Evolutionary conservation across 2,113 vertebrate species (phyloP).

Genomic region (Heterotilapia buettikoferi): DNA sequence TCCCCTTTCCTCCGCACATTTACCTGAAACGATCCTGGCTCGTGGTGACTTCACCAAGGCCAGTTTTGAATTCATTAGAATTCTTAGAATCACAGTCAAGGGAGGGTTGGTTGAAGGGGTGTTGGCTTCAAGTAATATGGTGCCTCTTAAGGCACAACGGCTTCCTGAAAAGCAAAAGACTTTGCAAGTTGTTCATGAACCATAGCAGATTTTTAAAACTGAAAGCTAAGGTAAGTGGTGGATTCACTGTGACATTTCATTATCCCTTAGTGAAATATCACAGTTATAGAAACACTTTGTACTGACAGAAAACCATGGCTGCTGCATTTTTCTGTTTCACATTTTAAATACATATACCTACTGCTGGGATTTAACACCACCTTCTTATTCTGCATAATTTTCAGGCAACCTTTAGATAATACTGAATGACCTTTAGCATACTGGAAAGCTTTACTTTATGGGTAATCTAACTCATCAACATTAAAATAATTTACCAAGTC

Average conservation of each 20-base stretch:
- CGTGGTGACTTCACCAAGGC: constrained; percentile 27
- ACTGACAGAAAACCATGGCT: background rate
- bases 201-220: background rate
- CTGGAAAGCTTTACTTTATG: constrained; percentile 10
- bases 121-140: background rate
- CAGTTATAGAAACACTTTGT: background rate
- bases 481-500: constrained; percentile 51
- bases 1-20: background rate
- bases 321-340: background rate
- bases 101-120: background rate
- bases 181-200: background rate
- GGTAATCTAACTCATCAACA: constrained; percentile 52
- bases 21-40: constrained; percentile 20
- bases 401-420: constrained; percentile 47
- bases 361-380: constrained; percentile 3
- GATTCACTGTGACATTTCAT: constrained; percentile 7
- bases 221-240: background rate
- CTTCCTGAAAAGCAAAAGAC: background rate
- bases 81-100: background rate
- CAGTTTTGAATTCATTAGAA: constrained; percentile 11
- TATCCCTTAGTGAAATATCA: constrained; percentile 12
- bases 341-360: constrained; percentile 5
- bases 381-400: constrained; percentile 29
- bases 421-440: constrained; percentile 46
- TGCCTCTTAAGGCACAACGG: background rate